A percentile compares a stretch with the other conserved stretches of the same genome.
These are phyloP conservation scores for Melipona bicolor DNA, from an alignment of 2,888 invertebrate species.

Conservation along the genomic window DNA sequence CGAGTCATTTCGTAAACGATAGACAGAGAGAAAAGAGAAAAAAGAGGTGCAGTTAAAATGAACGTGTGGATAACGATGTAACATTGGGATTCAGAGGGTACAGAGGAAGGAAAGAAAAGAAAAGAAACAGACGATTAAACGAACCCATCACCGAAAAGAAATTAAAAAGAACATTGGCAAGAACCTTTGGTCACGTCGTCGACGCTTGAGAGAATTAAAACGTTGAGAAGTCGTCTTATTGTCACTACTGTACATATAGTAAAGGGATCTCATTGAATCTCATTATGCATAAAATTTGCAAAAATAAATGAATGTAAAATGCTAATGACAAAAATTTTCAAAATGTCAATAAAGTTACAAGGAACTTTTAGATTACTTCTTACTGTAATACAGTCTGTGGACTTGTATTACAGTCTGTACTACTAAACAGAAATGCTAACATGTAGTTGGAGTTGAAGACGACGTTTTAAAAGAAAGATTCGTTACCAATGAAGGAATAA, in stretches of 20 bases:
- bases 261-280: neutral
- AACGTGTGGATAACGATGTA: conserved; percentile 46
- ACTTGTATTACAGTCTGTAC: neutral
- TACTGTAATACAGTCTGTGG: neutral
- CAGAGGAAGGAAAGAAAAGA: conserved; percentile 71
- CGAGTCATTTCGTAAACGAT: conserved; percentile 14
- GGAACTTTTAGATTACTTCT: no score
- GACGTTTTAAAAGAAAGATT: conserved; percentile 58
- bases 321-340: neutral
- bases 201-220: neutral
- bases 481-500: conserved; percentile 58
- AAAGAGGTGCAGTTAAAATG: conserved; percentile 37
- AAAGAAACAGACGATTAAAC: conserved; percentile 76
- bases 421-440: neutral
- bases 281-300: neutral
- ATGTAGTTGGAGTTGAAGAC: neutral
- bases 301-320: neutral
- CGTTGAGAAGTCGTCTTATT: neutral
- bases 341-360: neutral
- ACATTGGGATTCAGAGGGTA: conserved; percentile 47
- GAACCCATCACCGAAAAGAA: conserved; percentile 71
- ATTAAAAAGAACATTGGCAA: conserved; percentile 50
- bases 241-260: neutral
- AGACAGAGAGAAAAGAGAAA: conserved; percentile 1
- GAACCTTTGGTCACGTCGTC: conserved; percentile 58